Percentiles rank a stretch among this genome's conserved stretches.
Conservation (phyloP, 2,113 vertebrate genomes). For the Datnioides undecimradiatus region DNA sequence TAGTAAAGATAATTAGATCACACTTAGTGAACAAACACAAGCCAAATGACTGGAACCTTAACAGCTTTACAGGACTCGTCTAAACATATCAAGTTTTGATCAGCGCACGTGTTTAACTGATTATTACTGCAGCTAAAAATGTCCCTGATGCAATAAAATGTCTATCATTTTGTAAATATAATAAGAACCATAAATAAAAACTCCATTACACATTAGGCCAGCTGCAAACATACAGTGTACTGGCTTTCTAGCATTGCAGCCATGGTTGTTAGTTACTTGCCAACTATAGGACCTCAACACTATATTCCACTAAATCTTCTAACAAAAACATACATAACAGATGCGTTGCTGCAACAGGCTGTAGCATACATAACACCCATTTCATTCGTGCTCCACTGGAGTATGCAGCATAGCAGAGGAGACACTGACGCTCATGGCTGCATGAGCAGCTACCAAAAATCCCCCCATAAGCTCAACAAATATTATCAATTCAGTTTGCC, state of each 20-base stretch:
- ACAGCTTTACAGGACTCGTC: too few relatives aligned
- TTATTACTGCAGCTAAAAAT: too few relatives aligned
- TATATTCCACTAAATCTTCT: neutral
- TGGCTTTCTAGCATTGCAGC: neutral
- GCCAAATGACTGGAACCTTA: too few relatives aligned
- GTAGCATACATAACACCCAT: slow-evolving; percentile 11
- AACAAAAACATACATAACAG: neutral
- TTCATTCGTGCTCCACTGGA: slow-evolving; percentile 30
- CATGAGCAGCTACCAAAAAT: slow-evolving; percentile 48
- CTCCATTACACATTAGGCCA: neutral
- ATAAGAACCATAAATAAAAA: neutral
- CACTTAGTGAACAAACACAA: too few relatives aligned
- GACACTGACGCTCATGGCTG: slow-evolving; percentile 33
- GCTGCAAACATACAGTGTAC: neutral
- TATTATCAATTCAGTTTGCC: slow-evolving; percentile 60
- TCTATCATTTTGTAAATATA: neutral
- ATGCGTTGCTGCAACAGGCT: slow-evolving; percentile 16
- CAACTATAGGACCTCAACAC: neutral
- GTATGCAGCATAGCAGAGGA: slow-evolving; percentile 25
- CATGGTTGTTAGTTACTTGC: neutral
- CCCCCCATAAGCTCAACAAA: slow-evolving; percentile 60
- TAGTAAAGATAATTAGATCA: neutral
- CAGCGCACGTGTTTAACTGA: too few relatives aligned
- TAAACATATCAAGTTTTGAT: too few relatives aligned
- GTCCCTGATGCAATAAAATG: too few relatives aligned